phyloP scores from a whole-genome alignment of 2,888 invertebrate genomes.

The Temnothorax ravouxi region DNA sequence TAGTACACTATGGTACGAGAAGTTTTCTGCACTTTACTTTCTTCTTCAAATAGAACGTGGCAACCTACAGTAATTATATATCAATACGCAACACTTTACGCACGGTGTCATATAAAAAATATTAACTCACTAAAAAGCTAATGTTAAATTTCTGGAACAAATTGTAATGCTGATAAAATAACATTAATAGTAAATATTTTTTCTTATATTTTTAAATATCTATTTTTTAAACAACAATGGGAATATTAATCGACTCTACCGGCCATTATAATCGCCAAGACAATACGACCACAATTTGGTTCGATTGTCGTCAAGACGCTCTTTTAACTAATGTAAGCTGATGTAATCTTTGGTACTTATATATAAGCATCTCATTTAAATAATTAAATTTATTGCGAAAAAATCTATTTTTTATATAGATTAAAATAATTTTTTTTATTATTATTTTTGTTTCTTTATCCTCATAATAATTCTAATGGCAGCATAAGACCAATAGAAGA shows the following conservation, averaged over 20 bases:
- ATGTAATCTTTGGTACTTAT: too few relatives aligned
- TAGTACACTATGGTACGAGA: slow-evolving; percentile 95
- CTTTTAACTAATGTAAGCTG: too few relatives aligned
- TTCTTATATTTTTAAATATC: neutral
- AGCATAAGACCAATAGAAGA: neutral
- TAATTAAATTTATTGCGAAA: too few relatives aligned
- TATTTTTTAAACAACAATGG: neutral
- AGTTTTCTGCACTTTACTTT: slow-evolving; percentile 95
- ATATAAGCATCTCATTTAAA: too few relatives aligned
- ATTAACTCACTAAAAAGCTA: too few relatives aligned
- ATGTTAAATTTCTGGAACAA: neutral
- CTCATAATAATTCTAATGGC: neutral
- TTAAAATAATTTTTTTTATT: slow-evolving; percentile 20
- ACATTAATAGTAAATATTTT: neutral
- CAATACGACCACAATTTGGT: too few relatives aligned
- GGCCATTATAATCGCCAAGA: too few relatives aligned
- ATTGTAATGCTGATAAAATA: neutral
- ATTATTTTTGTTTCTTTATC: neutral
- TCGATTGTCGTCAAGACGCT: too few relatives aligned
- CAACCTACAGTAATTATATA: slow-evolving; percentile 87
- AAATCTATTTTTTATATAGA: too few relatives aligned
- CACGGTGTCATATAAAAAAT: neutral
- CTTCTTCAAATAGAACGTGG: slow-evolving; percentile 91
- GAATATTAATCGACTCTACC: too few relatives aligned
- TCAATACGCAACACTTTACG: neutral